Percentiles rank a stretch among this genome's conserved stretches.
These are phyloP conservation scores for Notoglanidium macrostoma DNA, from an alignment of 2,797 vertebrate genomes.

Conservation along the genomic window DNA sequence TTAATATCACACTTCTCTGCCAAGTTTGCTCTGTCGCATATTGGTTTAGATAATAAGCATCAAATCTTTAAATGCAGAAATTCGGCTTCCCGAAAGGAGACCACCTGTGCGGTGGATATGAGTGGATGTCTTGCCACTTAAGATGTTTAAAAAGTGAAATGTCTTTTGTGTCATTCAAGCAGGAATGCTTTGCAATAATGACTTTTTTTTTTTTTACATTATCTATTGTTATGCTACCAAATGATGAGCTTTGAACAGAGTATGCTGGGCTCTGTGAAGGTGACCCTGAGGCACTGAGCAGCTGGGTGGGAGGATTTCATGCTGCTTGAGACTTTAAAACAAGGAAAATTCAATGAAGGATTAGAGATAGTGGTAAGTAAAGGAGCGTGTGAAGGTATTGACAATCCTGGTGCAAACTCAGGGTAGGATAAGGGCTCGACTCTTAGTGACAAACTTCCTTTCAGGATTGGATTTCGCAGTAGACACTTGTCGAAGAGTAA, in stretches of 20 bases:
- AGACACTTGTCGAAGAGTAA: not conserved
- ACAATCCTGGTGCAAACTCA: not conserved
- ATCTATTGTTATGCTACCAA: not conserved
- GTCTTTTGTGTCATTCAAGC: not conserved
- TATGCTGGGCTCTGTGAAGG: slow-evolving; percentile 7
- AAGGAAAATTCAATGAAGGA: slow-evolving; percentile 21
- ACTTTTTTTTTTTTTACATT: not conserved
- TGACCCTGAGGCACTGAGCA: slow-evolving; percentile 27
- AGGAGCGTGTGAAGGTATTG: not conserved
- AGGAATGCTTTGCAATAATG: not conserved
- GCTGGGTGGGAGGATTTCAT: slow-evolving; percentile 37
- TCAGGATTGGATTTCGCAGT: not conserved
- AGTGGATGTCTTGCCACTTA: not conserved
- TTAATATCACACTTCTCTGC: slow-evolving; percentile 8
- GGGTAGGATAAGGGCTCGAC: not conserved
- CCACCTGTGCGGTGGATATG: not conserved
- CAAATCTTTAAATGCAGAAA: slow-evolving; percentile 3
- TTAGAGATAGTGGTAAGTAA: slow-evolving; percentile 25
- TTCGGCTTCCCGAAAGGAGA: not conserved
- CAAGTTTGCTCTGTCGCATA: not conserved
- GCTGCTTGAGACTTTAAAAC: slow-evolving; percentile 19
- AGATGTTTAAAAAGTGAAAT: not conserved
- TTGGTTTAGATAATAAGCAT: not conserved
- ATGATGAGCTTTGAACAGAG: slow-evolving; percentile 1
- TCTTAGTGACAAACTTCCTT: not conserved